Conservation (phyloP, 2,113 vertebrate species). For the Calyptomena viridis region DNA sequence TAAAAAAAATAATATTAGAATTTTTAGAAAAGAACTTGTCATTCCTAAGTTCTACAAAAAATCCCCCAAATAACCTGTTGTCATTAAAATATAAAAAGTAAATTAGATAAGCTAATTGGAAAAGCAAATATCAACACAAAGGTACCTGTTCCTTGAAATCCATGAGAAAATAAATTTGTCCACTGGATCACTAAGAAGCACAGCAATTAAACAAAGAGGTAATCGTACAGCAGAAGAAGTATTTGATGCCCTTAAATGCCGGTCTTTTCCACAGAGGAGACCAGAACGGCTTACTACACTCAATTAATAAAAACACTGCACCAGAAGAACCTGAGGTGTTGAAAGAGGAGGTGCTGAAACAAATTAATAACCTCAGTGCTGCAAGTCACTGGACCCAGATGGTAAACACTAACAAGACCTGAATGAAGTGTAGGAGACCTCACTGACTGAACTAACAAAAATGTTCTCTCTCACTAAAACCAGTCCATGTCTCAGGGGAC, state of each 20-base stretch:
- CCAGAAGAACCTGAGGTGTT: not conserved
- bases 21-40: not conserved
- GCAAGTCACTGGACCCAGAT: not conserved
- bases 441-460: not conserved
- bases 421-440: not conserved
- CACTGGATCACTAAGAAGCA: not conserved
- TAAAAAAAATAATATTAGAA: not conserved
- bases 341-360: not conserved
- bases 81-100: not conserved
- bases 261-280: not conserved
- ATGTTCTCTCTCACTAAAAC: not conserved
- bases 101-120: not conserved
- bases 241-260: not conserved
- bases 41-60: not conserved
- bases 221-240: not conserved
- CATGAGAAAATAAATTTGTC: not conserved
- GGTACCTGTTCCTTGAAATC: not conserved
- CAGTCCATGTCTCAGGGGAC: not conserved
- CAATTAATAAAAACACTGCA: not conserved
- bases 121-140: not conserved
- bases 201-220: not conserved
- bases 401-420: not conserved
- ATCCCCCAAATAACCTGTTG: fast-evolving
- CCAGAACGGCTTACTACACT: not conserved
- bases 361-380: not conserved